Base-by-base conservation (phyloP, 2,797 vertebrate genomes). In the Acanthiza pusilla region DNA sequence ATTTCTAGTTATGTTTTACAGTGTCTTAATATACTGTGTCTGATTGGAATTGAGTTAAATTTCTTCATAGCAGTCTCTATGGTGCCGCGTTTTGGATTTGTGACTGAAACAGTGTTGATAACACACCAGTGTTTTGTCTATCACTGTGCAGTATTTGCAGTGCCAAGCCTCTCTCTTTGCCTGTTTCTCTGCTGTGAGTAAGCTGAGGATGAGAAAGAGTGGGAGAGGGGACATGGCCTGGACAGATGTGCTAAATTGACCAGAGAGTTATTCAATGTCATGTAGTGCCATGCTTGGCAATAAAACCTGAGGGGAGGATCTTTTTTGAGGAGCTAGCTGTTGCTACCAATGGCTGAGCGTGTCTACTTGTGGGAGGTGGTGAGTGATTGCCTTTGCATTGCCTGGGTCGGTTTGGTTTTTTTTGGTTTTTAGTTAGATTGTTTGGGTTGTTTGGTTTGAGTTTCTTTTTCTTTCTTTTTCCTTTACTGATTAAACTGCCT, bases 141-240 rank as follows among this genome's bases (percentile, higher is more conserved):
- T 57, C 53, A 18, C 26, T 74, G 13, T 34, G 27, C 13, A 66
- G 11, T 58, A 27, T 54, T 79, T 85, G 48, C 1, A 3, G 11
- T 19, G 29, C 25, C 26, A 50, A 68, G 32, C 25, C 9, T 57
- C 74, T 51, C 15, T 54, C 13, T 53, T 65, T 29, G n/a, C 23
- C 12, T 0, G 1, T 1, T 4, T 50, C 21, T 10, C 16, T 72
- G 15, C 0, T 4, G 22, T 45, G 27, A 80, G 21, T 45, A 65
- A 40, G 7, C 3, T 40, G n/a, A 61, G 42, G 12, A 34, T 60
- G 20, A 38, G 42, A n/a, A 76, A 88, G 47, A 82, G 65, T 8
- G 10, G 55, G 11, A n/a, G 20, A 85, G n/a, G 18, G 16, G 3
- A 32, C 4, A 19, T 3, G 4, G 48, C 6, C 16, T 74, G 32